Evolutionary conservation across 2,888 invertebrate species (phyloP), one percentile per base, ranked within the genome.

Genomic region (Phyllotreta cruciferae): DNA sequence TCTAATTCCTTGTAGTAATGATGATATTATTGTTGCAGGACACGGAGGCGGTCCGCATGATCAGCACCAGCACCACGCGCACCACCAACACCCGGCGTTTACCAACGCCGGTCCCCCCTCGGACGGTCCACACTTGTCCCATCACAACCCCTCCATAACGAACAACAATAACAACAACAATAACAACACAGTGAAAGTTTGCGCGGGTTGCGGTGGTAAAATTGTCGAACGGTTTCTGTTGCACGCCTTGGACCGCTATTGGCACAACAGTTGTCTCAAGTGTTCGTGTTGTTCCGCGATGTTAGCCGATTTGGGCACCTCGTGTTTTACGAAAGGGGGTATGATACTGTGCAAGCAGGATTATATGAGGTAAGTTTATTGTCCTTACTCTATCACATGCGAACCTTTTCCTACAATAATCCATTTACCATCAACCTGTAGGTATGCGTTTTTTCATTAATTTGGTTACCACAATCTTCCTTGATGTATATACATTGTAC

Each of bases 341-440:
- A 93, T 96, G 91, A 94, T 96, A 82, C 88, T 96, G 78, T 96
- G 96, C 89, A 93, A 93, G 87, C 90, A 88, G 83, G 96, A 96
- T 84, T 96, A 96, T 84, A 89, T 93, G 83, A 94, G 93, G 96
- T 96, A 84, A 88, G 89, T 82, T 66, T 69, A 66, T 65, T 24
- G 24, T 24, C 24, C 24, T 24, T 24, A 24, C 24, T 24, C 24
- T 24, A 24, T 24, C 24, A 24, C 24, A 24, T 24, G 24, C 24
- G 4, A 24, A 24, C 24, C 24, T 24, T 24, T 24, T 24, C 24
- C 24, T 24, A 24, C 4, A 4, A 24, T 24, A 24, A 24, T 24
- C 24, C 24, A 24, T 24, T 24, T 24, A 24, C 24, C 24, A 24
- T 24, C 24, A 24, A 24, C 24, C n/a, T n/a, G n/a, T n/a, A 24